These are phyloP conservation scores for Strongylocentrotus purpuratus DNA, from an alignment of 35 echinoderm and acorn worm species.

Conservation along the genomic window DNA sequence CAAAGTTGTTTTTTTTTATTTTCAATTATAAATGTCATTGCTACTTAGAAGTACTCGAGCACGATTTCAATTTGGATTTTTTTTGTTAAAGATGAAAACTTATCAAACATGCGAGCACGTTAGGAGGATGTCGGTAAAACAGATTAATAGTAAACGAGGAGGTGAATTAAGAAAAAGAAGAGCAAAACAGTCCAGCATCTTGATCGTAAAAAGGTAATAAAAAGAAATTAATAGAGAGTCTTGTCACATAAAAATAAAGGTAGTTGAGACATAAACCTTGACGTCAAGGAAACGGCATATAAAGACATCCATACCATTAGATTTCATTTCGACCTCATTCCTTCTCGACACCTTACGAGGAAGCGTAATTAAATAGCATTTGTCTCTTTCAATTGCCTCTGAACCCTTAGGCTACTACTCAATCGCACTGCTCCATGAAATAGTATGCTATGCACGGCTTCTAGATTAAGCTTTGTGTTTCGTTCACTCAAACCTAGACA, in stretches of 20 bases:
- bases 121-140: too few relatives aligned
- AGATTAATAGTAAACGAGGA: too few relatives aligned
- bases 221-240: neutral
- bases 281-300: neutral
- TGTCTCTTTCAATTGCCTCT: neutral
- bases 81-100: too few relatives aligned
- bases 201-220: too few relatives aligned
- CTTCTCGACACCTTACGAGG: neutral
- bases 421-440: neutral
- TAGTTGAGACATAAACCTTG: neutral
- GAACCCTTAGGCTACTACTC: neutral
- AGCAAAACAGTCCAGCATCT: too few relatives aligned
- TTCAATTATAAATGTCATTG: too few relatives aligned
- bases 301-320: neutral
- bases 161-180: too few relatives aligned
- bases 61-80: too few relatives aligned
- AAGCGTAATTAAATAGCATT: slow-evolving; percentile 5
- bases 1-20: too few relatives aligned
- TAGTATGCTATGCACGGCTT: neutral
- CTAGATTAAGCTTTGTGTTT: neutral
- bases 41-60: too few relatives aligned
- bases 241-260: neutral
- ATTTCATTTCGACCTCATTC: slow-evolving; percentile 18
- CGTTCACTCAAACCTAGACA: neutral
- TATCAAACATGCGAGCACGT: too few relatives aligned